Evolutionary conservation across 2,113 vertebrate genomes (phyloP).

Genomic region (Corythornis madagascariensis): DNA sequence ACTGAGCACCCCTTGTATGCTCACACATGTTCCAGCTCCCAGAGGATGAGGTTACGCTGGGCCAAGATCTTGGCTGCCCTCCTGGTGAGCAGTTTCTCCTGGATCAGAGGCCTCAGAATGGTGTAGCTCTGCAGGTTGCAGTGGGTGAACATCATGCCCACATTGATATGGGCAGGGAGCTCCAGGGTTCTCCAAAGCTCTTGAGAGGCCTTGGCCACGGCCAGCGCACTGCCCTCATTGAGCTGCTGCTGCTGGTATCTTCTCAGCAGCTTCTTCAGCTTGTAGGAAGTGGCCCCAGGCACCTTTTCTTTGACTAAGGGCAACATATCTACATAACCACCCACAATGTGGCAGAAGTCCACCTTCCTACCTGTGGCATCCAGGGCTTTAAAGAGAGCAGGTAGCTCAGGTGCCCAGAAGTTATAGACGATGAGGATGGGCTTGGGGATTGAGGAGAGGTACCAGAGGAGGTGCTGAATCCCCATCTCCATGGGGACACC

Average conservation of each 20-base stretch:
- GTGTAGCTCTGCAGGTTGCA: conserved; percentile 55
- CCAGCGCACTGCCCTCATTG: neutral
- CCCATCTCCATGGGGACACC: conserved; percentile 28
- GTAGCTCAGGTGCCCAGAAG: conserved; percentile 41
- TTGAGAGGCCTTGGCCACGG: conserved; percentile 12
- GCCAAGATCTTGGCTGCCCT: conserved; percentile 44
- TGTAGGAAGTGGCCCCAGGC: conserved; percentile 40
- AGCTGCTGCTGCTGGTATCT: conserved; percentile 16
- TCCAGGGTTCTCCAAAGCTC: conserved; percentile 50
- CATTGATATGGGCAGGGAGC: neutral
- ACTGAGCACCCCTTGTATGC: fast-evolving
- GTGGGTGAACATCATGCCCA: neutral
- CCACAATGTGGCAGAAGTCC: conserved; percentile 32
- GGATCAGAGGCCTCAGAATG: conserved; percentile 34
- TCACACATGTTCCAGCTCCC: neutral
- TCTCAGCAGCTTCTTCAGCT: conserved; percentile 33
- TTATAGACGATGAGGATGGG: conserved; percentile 52
- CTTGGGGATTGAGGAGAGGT: neutral
- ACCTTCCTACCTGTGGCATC: conserved; percentile 12
- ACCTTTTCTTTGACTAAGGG: conserved; percentile 42
- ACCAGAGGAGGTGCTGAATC: conserved; percentile 49
- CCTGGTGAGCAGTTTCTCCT: neutral
- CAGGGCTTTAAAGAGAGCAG: conserved; percentile 45
- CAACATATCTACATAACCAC: conserved; percentile 47
- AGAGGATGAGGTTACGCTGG: conserved; percentile 16